A percentile compares a stretch with the other conserved stretches of the same genome.
Conservation (phyloP, 2,797 vertebrate species). For the Sphenopsis melanotis region DNA sequence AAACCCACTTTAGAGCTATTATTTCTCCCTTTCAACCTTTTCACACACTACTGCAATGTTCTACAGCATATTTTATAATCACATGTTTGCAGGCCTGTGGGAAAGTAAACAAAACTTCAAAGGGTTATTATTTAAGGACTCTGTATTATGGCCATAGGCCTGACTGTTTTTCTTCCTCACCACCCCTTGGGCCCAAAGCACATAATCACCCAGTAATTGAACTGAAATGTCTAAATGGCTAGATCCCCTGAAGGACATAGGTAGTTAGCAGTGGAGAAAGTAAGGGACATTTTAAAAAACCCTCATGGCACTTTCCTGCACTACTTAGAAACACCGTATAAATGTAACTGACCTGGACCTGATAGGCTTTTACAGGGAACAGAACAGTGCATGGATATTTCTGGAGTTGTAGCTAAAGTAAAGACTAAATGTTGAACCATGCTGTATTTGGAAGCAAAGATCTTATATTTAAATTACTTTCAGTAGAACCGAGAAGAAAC, state of each 20-base stretch:
- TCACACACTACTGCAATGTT: not conserved
- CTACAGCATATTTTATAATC: conserved; percentile 13
- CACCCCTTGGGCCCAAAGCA: conserved; percentile 62
- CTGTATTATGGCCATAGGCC: conserved; percentile 1
- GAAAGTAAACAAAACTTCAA: conserved; percentile 40
- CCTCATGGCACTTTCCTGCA: conserved; percentile 58
- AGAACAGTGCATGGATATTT: not conserved
- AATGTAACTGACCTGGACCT: not conserved
- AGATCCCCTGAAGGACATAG: conserved; percentile 75
- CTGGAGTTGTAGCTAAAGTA: not conserved
- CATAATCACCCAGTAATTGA: conserved; percentile 72
- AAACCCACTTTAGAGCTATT: conserved; percentile 45
- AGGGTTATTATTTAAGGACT: conserved; percentile 24
- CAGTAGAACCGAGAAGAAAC: not conserved
- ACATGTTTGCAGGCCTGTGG: not conserved
- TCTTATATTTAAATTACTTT: not conserved
- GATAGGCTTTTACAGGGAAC: not conserved
- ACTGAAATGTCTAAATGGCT: conserved; percentile 72
- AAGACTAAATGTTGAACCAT: not conserved
- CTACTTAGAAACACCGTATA: not conserved
- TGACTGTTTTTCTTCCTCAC: conserved; percentile 53
- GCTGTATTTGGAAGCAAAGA: not conserved
- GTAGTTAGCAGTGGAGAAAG: conserved; percentile 76
- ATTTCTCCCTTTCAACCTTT: conserved; percentile 54
- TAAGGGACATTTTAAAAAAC: conserved; percentile 58